Evolutionary conservation across 1,140 invertebrate genomes (phyloP), one percentile per base, ranked within the genome.

Genomic region (Homalodisca vitripennis): DNA sequence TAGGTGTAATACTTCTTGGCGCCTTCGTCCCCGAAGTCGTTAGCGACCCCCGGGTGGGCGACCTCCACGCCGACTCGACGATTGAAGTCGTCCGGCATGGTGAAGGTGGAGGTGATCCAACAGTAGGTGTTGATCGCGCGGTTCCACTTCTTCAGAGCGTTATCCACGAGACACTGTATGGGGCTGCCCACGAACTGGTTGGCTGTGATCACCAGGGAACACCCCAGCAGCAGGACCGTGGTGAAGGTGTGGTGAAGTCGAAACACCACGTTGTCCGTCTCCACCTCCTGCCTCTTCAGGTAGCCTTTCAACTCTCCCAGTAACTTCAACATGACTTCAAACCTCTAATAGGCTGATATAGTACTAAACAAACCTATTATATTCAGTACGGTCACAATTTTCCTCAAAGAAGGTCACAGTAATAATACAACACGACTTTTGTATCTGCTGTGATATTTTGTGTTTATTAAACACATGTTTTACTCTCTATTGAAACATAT

Each of bases 71-170:
- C 91, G 62, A 91, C 85, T 87, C 92, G 87, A 82, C 91, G 85
- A 74, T 84, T 85, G 77, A 92, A 94, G 0, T 92, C 92, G 78
- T 92, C 85, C 53, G 88, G 88, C 69, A 94, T 87, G 55, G 90
- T 90, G 82, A 93, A 95, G 26, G 93, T 95, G 69, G 92, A 93
- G 78, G 94, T 91, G 77, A 96, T 93, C 93, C 94, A 97, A 84
- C 94, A 97, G 81, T 92, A 95, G 41, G 93, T 93, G 81, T 96
- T 94, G 75, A 95, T 86, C 66, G 92, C 91, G 34, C 6, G 17
- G 17, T 41, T 41, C 17, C 17, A 41, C 17, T 41, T 41, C 79
- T 92, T 91, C 80, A 92, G 89, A 29, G 92, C 92, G 83, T 90
- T 92, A 75, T 79, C 79, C 63, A 83, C 80, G 67, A 86, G 82